Evolutionary conservation across 1,140 invertebrate species (phyloP).

Genomic region (Galleria mellonella): DNA sequence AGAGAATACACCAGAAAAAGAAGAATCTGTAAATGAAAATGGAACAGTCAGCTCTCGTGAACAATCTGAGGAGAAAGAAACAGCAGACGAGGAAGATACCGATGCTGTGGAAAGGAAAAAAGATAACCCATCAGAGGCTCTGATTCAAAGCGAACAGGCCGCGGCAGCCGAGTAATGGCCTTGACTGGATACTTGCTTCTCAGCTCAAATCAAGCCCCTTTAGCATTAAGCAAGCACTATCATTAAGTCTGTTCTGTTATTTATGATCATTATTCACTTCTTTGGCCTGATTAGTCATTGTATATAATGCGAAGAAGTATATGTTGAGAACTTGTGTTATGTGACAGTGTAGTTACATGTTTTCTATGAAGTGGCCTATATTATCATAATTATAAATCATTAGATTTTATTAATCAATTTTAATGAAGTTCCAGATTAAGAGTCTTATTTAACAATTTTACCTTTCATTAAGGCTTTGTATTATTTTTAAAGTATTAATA

Average conservation of each 20-base stretch:
- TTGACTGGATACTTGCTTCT: slow-evolving; percentile 37
- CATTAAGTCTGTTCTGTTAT: slow-evolving; percentile 58
- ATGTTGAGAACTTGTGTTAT: slow-evolving; percentile 46
- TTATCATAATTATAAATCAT: slow-evolving; percentile 34
- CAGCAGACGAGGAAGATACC: slow-evolving; percentile 6
- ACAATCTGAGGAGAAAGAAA: slow-evolving; percentile 48
- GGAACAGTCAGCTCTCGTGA: slow-evolving; percentile 55
- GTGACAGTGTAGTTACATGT: slow-evolving; percentile 39
- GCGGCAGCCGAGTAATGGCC: slow-evolving; percentile 53
- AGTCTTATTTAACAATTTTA: slow-evolving; percentile 55
- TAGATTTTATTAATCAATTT: slow-evolving; percentile 42
- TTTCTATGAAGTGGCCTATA: slow-evolving; percentile 53
- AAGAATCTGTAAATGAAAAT: slow-evolving; percentile 45
- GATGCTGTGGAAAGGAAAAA: slow-evolving; percentile 34
- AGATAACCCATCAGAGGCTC: slow-evolving; percentile 52
- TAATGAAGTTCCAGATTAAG: slow-evolving; percentile 44
- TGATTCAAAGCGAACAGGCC: slow-evolving; percentile 60
- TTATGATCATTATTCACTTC: slow-evolving; percentile 57
- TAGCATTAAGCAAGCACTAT: slow-evolving; percentile 65
- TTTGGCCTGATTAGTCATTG: slow-evolving; percentile 62
- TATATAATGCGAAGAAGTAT: slow-evolving; percentile 63
- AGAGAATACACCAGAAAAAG: slow-evolving; percentile 37
- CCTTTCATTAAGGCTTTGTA: slow-evolving; percentile 41
- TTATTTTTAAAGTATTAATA: slow-evolving; percentile 51
- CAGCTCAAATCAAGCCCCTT: slow-evolving; percentile 62